Evolutionary conservation across 1,140 invertebrate species (phyloP), one percentile per base, ranked within the genome.

Genomic region (Aphis gossypii): DNA sequence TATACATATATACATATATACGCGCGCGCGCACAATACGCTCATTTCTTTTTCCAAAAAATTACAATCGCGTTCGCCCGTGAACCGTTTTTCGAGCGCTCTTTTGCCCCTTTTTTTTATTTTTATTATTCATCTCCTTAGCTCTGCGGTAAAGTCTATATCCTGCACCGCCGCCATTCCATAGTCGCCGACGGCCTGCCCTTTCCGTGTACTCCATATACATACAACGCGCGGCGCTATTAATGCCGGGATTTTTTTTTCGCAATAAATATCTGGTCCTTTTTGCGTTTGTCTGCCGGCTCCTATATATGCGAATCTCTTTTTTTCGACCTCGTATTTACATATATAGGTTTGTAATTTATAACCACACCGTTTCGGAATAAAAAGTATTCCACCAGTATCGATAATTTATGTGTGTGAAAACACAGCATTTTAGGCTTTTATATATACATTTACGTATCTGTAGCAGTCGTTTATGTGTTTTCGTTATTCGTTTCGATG

Each of bases 171-270:
- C 30, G 30, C 60, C 60, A 68, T 30, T 30, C 9, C 11, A 25
- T 35, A 48, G 87, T 44, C 87, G n/a, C 54, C 56, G 35, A 23
- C 51, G 89, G 60, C 11, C 90, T 18, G 60, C 56, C 91, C 46
- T 84, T 93, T 93, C 46, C 82, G 91, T 92, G 90, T 76, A 68
- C 60, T n/a, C 60, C 14, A 25, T 11, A 18, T 18, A 89, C 0
- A 68, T 30, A 30, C 11, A n/a, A 9, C 21, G 38, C 8, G 23
- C 82, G 21, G 60, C 60, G 90, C 90, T 76, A 76, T 76, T 83
- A 82, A 82, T 54, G 76, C 91, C 82, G 82, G 76, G 91, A 93
- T 93, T 93, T 92, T 56, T 51, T 84, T 84, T 93, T 35, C 25
- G 46, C 68, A 21, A 92, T 92, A 92, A 92, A 92, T 92, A 92